Evolutionary conservation across 92 coral and sea anemone species (phyloP).

Genomic region (Desmophyllum pertusum): DNA sequence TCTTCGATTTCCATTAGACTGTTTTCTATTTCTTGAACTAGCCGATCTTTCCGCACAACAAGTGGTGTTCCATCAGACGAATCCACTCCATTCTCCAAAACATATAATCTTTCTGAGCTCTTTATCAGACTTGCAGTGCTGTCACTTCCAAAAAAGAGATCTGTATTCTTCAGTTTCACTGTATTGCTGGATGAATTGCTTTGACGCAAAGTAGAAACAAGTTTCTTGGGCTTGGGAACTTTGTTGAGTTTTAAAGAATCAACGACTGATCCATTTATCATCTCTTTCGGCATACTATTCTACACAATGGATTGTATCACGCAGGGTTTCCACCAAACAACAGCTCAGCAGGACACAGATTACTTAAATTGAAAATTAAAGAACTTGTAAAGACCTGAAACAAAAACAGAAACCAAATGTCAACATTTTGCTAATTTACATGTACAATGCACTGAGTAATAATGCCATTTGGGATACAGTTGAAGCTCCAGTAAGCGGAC

Average conservation of each 20-base stretch:
- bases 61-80: slow-evolving; percentile 69
- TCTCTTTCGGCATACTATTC: slow-evolving; percentile 51
- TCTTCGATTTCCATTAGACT: slow-evolving; percentile 86
- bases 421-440: not conserved
- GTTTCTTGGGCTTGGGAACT: slow-evolving; percentile 21
- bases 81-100: slow-evolving; percentile 48
- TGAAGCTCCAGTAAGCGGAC: too few species aligned
- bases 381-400: slow-evolving; percentile 22
- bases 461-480: too few species aligned
- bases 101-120: slow-evolving; percentile 13
- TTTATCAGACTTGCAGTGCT: not conserved
- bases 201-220: slow-evolving; percentile 25
- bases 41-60: slow-evolving; percentile 72
- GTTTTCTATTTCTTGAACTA: slow-evolving; percentile 84
- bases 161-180: slow-evolving; percentile 1
- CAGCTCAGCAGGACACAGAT: not conserved
- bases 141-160: not conserved
- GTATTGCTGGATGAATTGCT: slow-evolving; percentile 13
- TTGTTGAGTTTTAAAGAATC: slow-evolving; percentile 28
- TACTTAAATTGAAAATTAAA: not conserved
- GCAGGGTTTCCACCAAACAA: slow-evolving; percentile 27
- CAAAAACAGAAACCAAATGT: not conserved
- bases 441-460: not conserved
- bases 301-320: not conserved
- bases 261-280: slow-evolving; percentile 9